Evolutionary conservation across 2,797 vertebrate genomes (phyloP).

Genomic region (Ictinia mississippiensis): DNA sequence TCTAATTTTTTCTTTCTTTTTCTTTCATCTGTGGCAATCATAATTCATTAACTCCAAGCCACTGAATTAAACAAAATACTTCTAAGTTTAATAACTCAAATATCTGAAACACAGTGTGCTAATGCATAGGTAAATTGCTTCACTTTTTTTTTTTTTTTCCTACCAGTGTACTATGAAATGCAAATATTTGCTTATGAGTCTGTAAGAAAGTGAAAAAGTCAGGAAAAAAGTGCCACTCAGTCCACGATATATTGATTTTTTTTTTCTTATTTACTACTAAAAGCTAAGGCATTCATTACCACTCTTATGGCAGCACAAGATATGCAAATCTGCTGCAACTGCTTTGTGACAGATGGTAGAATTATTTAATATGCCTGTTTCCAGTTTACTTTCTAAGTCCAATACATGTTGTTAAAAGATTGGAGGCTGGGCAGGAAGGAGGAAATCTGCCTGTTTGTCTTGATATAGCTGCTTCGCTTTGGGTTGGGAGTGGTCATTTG

Average conservation of each 20-base stretch:
- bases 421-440: background rate
- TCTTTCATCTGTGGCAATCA: background rate
- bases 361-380: background rate
- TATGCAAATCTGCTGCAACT: background rate
- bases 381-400: background rate
- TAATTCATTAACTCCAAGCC: background rate
- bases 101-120: background rate
- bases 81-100: background rate
- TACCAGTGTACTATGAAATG: background rate
- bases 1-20: background rate
- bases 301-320: background rate
- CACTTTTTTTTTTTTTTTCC: background rate
- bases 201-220: background rate
- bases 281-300: background rate
- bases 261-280: background rate
- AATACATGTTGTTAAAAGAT: background rate
- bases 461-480: background rate
- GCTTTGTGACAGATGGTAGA: slow-evolving; percentile 7
- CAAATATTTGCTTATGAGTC: background rate
- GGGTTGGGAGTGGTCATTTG: background rate
- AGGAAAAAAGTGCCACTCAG: background rate
- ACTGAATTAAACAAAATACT: background rate
- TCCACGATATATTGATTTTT: rapidly evolving
- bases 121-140: background rate
- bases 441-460: background rate